Conservation (phyloP, 2,113 vertebrate genomes). For the Eurypyga helias region DNA sequence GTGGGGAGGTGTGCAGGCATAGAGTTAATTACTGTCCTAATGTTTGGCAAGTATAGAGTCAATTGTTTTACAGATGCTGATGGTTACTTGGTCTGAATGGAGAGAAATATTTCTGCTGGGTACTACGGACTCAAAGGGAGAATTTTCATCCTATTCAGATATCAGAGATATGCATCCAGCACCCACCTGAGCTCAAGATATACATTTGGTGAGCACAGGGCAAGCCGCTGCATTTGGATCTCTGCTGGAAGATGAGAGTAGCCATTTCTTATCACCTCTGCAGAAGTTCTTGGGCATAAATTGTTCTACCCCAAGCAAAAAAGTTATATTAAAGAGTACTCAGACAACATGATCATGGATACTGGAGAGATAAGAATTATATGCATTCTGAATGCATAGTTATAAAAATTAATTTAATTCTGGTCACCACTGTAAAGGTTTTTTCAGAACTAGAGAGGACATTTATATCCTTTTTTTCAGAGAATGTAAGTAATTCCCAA, state of each 20-base stretch:
- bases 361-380: background rate
- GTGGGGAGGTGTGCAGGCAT: background rate
- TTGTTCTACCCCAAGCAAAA: background rate
- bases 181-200: rapidly evolving
- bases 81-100: background rate
- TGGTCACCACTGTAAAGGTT: background rate
- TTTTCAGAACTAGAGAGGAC: background rate
- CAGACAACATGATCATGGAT: background rate
- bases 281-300: constrained; percentile 13
- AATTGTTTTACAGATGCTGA: background rate
- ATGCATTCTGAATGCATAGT: background rate
- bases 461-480: background rate
- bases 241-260: background rate
- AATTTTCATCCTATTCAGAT: background rate
- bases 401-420: constrained; percentile 8
- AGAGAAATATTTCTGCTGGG: background rate
- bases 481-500: background rate
- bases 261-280: background rate
- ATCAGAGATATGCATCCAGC: background rate
- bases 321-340: constrained; percentile 18
- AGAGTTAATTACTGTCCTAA: background rate
- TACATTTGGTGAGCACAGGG: background rate
- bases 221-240: background rate
- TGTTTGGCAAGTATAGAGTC: background rate
- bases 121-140: background rate